A percentile compares a stretch with the other conserved stretches of the same genome.
phyloP scores from a whole-genome alignment of 2,888 invertebrate species.

The Endomychus coccineus region DNA sequence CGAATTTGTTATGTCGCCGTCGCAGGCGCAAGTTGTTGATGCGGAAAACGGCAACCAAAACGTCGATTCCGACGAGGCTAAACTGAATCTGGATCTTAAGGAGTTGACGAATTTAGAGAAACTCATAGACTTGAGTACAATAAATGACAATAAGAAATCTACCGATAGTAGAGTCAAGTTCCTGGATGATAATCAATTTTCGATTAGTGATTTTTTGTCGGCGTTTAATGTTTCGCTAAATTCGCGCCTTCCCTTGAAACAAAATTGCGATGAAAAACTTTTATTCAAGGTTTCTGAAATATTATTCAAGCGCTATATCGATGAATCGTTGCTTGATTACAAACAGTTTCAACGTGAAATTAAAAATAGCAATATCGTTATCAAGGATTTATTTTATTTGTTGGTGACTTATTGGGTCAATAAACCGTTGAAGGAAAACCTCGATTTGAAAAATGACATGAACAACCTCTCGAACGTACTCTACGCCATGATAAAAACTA shows the following conservation, averaged over 20 bases:
- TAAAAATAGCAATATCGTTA: slow-evolving; percentile 45
- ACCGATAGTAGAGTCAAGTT: slow-evolving; percentile 51
- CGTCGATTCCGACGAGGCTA: slow-evolving; percentile 7
- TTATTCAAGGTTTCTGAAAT: slow-evolving; percentile 40
- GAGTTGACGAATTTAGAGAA: slow-evolving; percentile 58
- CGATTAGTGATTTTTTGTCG: slow-evolving; percentile 50
- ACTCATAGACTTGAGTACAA: slow-evolving; percentile 52
- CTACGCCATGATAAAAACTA: slow-evolving; percentile 56
- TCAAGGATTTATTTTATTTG: slow-evolving; percentile 62
- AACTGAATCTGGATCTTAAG: slow-evolving; percentile 44
- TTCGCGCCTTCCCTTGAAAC: slow-evolving; percentile 42
- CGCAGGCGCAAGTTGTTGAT: slow-evolving; percentile 20
- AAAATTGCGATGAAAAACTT: slow-evolving; percentile 38
- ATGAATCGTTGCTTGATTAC: slow-evolving; percentile 25
- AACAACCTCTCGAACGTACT: slow-evolving; percentile 60
- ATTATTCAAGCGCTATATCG: slow-evolving; percentile 36
- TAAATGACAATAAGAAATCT: slow-evolving; percentile 37
- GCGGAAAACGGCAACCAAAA: not conserved
- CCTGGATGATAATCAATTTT: slow-evolving; percentile 45
- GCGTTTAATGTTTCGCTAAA: slow-evolving; percentile 44
- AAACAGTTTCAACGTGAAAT: slow-evolving; percentile 29
- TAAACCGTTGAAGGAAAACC: slow-evolving; percentile 47
- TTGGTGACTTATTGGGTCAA: slow-evolving; percentile 67
- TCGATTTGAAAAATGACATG: slow-evolving; percentile 52
- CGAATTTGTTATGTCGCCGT: slow-evolving; percentile 21